phyloP scores from a whole-genome alignment of 2,888 invertebrate genomes.

The Baronia brevicornis region DNA sequence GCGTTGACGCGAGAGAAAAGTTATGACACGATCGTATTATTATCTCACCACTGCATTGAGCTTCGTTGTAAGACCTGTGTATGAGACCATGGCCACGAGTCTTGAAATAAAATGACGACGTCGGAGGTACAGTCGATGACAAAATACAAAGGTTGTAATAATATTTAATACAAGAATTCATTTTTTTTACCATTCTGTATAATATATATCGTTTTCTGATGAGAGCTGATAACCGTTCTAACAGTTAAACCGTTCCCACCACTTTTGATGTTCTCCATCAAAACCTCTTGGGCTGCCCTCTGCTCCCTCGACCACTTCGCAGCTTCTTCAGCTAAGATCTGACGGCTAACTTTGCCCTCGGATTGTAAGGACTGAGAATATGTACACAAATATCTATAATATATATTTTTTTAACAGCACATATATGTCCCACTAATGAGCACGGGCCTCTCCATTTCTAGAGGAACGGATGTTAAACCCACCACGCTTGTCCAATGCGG shows the following conservation, averaged over 20 bases:
- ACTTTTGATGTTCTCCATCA: constrained; percentile 67
- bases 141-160: too few relatives aligned
- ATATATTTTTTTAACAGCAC: neutral
- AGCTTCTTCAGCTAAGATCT: constrained; percentile 63
- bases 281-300: constrained; percentile 58
- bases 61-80: too few relatives aligned
- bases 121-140: too few relatives aligned
- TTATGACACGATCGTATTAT: too few relatives aligned
- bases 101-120: too few relatives aligned
- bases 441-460: too few relatives aligned
- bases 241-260: constrained; percentile 66
- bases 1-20: too few relatives aligned
- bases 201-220: constrained; percentile 49
- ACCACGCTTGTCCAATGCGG: too few relatives aligned
- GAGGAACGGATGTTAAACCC: too few relatives aligned
- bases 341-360: constrained; percentile 61
- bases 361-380: constrained; percentile 51
- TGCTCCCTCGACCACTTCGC: constrained; percentile 69
- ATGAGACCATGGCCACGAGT: too few relatives aligned
- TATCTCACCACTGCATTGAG: too few relatives aligned
- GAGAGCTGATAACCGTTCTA: constrained; percentile 48
- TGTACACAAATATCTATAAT: neutral
- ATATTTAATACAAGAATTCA: too few relatives aligned
- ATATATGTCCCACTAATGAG: neutral
- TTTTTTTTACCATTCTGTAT: constrained; percentile 66